Evolutionary conservation across 2,113 vertebrate genomes (phyloP).

Genomic region (Smithornis capensis): DNA sequence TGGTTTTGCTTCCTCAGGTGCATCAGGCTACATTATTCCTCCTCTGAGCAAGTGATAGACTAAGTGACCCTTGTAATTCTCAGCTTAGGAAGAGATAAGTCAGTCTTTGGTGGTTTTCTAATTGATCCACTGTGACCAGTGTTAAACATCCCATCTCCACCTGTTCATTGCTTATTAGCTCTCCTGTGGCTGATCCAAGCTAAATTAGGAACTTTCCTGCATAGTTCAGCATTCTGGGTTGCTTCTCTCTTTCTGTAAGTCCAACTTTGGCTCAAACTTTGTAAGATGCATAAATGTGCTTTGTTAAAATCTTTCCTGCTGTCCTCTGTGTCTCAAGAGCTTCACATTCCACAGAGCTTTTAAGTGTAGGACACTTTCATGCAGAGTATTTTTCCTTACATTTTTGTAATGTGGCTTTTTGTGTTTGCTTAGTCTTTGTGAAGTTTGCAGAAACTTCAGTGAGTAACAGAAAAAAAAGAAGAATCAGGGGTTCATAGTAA

Average conservation of each 20-base stretch:
- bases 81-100: not conserved
- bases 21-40: not conserved
- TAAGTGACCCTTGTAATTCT: not conserved
- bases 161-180: accelerated
- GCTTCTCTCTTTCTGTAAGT: not conserved
- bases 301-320: not conserved
- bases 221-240: not conserved
- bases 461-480: not conserved
- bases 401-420: not conserved
- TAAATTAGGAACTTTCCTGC: not conserved
- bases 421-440: not conserved
- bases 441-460: not conserved
- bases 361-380: not conserved
- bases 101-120: not conserved
- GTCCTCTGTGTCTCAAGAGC: not conserved
- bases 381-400: not conserved
- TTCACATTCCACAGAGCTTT: not conserved
- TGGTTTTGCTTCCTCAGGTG: not conserved
- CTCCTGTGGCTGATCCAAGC: not conserved
- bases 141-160: not conserved
- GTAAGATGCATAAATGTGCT: not conserved
- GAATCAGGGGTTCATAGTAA: not conserved
- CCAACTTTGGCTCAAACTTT: not conserved
- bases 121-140: not conserved
- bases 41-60: not conserved